phyloP scores from a whole-genome alignment of 2,888 invertebrate genomes.

The Campoletis raptor region DNA sequence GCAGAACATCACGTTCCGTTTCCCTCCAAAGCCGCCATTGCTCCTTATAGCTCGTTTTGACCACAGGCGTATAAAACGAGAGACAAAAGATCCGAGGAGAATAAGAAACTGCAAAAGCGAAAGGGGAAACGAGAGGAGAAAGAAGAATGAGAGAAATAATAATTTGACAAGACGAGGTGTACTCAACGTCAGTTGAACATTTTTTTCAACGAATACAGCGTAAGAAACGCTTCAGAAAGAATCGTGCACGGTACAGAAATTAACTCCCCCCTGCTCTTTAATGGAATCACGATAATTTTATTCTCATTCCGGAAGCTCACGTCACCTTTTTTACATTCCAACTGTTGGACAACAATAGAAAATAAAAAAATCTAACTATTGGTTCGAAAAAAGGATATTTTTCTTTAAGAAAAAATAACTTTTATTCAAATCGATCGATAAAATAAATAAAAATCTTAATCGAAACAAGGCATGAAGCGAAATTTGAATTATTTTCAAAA shows the following conservation, averaged over 20 bases:
- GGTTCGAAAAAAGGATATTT: neutral
- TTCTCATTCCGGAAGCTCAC: slow-evolving; percentile 69
- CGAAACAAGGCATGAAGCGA: no score
- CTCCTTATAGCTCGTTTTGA: slow-evolving; percentile 44
- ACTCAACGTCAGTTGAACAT: slow-evolving; percentile 58
- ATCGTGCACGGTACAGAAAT: slow-evolving; percentile 51
- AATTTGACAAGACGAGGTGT: slow-evolving; percentile 60
- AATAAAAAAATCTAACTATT: neutral
- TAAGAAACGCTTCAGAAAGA: slow-evolving; percentile 21
- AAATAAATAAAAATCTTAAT: neutral
- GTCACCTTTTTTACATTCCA: slow-evolving; percentile 25
- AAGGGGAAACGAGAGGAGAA: slow-evolving; percentile 25
- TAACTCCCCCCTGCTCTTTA: slow-evolving; percentile 48
- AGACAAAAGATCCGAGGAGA: slow-evolving; percentile 56
- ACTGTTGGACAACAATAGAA: neutral
- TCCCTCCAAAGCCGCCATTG: slow-evolving; percentile 22
- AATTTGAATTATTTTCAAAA: neutral
- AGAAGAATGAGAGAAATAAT: slow-evolving; percentile 61
- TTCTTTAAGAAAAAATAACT: neutral
- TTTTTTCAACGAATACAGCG: slow-evolving; percentile 28
- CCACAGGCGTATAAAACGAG: slow-evolving; percentile 54
- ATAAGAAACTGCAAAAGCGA: slow-evolving; percentile 38
- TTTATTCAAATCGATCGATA: neutral
- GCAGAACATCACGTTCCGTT: slow-evolving; percentile 63
- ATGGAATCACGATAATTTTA: slow-evolving; percentile 60